Percentiles rank a stretch among this genome's conserved stretches.
phyloP scores from a whole-genome alignment of 2,888 invertebrate species.

The Apomyelois bistriatella region DNA sequence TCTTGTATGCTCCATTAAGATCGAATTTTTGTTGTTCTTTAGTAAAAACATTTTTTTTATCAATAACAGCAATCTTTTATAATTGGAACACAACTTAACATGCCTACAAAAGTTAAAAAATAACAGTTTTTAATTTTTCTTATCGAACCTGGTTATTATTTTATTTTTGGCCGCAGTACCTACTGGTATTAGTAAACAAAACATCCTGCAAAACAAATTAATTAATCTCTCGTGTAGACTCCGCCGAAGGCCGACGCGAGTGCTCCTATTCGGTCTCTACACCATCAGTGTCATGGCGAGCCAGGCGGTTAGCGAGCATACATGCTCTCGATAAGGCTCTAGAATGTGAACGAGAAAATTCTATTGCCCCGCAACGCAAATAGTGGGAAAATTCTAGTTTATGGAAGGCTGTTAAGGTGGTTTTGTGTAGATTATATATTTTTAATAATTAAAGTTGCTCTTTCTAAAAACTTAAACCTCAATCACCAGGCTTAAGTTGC shows the following conservation, averaged over 20 bases:
- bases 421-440: background rate
- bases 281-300: constrained; percentile 73
- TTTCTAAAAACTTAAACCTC: too few species aligned
- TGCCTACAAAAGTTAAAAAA: too few species aligned
- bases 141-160: too few species aligned
- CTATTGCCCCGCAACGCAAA: constrained; percentile 18
- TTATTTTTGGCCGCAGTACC: too few species aligned
- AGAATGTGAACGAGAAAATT: constrained; percentile 40
- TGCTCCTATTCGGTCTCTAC: constrained; percentile 49
- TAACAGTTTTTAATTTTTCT: too few species aligned
- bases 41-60: too few species aligned
- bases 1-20: too few species aligned
- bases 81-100: background rate
- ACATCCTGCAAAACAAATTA: background rate
- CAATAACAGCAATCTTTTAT: too few species aligned
- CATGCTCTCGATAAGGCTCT: constrained; percentile 30
- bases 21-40: too few species aligned
- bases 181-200: background rate
- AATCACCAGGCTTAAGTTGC: too few species aligned
- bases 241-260: constrained; percentile 39
- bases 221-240: constrained; percentile 8
- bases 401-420: background rate
- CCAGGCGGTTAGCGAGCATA: constrained; percentile 49
- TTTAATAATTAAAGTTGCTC: too few species aligned
- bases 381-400: constrained; percentile 18